Evolutionary conservation across 2,113 vertebrate species (phyloP).

Genomic region (Chiloscyllium plagiosum): DNA sequence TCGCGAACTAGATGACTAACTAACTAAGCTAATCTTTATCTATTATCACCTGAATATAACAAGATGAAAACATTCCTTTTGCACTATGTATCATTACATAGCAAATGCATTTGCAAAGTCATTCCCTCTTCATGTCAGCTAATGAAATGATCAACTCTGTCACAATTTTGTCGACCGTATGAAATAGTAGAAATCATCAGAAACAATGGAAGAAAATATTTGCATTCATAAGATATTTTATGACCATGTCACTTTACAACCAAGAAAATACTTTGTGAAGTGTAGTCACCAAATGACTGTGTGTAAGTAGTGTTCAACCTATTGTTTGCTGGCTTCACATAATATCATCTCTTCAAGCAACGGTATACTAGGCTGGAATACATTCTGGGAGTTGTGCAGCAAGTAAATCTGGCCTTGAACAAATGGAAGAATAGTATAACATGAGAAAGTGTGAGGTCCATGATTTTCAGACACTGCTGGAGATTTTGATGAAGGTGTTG

Average conservation of each 20-base stretch:
- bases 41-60: neutral
- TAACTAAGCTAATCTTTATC: neutral
- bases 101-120: neutral
- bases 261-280: neutral
- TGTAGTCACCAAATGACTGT: neutral
- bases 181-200: neutral
- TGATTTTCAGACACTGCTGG: too few relatives aligned
- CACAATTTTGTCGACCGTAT: neutral
- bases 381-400: too few relatives aligned
- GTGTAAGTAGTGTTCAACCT: too few relatives aligned
- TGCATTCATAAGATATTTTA: neutral
- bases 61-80: neutral
- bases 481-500: too few relatives aligned
- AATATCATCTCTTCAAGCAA: too few relatives aligned
- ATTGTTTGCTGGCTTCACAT: too few relatives aligned
- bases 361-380: too few relatives aligned
- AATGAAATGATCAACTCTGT: neutral
- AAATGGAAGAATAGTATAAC: too few relatives aligned
- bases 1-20: too few relatives aligned
- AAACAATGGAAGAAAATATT: neutral
- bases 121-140: neutral
- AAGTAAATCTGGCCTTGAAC: too few relatives aligned
- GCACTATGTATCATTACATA: neutral
- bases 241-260: neutral
- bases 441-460: too few relatives aligned